phyloP scores from a whole-genome alignment of 2,888 invertebrate genomes.

The Galeopsomyia nigrocyanea region DNA sequence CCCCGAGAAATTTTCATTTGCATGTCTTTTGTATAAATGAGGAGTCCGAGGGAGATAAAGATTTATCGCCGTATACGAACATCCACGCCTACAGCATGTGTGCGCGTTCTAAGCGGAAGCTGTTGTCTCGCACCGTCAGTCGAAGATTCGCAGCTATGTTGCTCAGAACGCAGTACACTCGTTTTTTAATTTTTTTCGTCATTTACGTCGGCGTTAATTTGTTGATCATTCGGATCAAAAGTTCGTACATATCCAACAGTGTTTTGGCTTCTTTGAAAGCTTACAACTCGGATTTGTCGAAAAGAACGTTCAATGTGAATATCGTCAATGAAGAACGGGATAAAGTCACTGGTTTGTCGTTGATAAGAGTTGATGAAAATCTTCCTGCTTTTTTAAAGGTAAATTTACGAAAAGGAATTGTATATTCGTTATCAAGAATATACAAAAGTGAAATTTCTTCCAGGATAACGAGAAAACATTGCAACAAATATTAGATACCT shows the following conservation, averaged over 20 bases:
- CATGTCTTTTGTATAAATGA: no score
- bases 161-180: conserved; percentile 19
- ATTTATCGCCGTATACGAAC: conserved; percentile 34
- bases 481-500: conserved; percentile 55
- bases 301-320: background rate
- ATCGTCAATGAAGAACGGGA: background rate
- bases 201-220: conserved; percentile 37
- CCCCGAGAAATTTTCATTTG: no score
- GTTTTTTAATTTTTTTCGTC: conserved; percentile 37
- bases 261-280: conserved; percentile 23
- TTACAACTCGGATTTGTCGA: background rate
- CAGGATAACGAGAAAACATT: conserved; percentile 42
- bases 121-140: conserved; percentile 34
- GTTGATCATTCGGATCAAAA: conserved; percentile 31
- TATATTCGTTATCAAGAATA: conserved; percentile 6
- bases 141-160: conserved; percentile 21
- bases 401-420: background rate
- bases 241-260: conserved; percentile 16
- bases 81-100: conserved; percentile 42
- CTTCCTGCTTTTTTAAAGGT: conserved; percentile 17
- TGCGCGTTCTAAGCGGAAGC: conserved; percentile 32
- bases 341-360: background rate
- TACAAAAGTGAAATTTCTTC: background rate
- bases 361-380: background rate
- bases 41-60: conserved; percentile 36